phyloP scores from a whole-genome alignment of 2,888 invertebrate genomes.

The Clanis bilineata region DNA sequence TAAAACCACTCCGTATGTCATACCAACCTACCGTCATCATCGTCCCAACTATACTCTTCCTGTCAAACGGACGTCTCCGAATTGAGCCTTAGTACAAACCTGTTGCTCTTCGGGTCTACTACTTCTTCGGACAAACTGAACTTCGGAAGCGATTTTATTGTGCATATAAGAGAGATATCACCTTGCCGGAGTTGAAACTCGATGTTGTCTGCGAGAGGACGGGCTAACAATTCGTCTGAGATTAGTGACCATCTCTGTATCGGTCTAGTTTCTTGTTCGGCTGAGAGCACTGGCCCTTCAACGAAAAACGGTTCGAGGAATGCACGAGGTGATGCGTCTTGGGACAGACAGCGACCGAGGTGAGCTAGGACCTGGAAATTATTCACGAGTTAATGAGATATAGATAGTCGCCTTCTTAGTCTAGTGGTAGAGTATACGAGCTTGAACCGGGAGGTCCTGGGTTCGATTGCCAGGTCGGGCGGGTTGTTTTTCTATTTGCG shows the following conservation, averaged over 20 bases:
- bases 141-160: conserved; percentile 93
- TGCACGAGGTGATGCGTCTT: conserved; percentile 96
- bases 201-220: conserved; percentile 91
- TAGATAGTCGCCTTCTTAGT: too few relatives aligned
- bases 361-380: conserved; percentile 87
- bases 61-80: conserved; percentile 98
- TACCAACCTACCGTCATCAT: conserved; percentile 64
- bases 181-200: conserved; percentile 96
- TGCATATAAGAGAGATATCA: conserved; percentile 95
- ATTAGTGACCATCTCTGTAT: conserved; percentile 98
- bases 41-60: conserved; percentile 49
- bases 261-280: conserved; percentile 90
- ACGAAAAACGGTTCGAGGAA: conserved; percentile 97
- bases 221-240: conserved; percentile 94
- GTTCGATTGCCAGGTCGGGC: too few relatives aligned
- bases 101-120: conserved; percentile 97
- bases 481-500: too few relatives aligned
- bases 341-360: conserved; percentile 94
- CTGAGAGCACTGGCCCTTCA: conserved; percentile 92
- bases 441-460: too few relatives aligned
- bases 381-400: neutral
- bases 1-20: conserved; percentile 64
- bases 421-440: too few relatives aligned
- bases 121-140: conserved; percentile 98
- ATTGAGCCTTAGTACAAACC: conserved; percentile 95